Conservation (phyloP, 2,888 invertebrate genomes). For the Acleris literana region DNA sequence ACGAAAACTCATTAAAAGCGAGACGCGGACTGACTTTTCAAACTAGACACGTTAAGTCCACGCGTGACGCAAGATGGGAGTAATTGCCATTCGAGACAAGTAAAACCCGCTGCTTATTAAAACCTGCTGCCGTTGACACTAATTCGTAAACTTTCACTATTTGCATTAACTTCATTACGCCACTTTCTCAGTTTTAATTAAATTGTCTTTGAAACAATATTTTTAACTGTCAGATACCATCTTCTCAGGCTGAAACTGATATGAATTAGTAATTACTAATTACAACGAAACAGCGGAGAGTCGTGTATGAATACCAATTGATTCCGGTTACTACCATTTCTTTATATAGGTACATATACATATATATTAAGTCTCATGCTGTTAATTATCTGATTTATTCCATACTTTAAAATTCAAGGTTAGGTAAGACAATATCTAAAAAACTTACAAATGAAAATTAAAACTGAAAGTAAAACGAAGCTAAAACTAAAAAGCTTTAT, state of each 20-base stretch:
- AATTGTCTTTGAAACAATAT: constrained; percentile 19
- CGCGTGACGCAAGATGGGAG: constrained; percentile 72
- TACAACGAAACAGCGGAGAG: constrained; percentile 42
- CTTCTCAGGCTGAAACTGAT: too few relatives aligned
- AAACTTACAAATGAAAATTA: too few relatives aligned
- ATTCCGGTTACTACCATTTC: too few relatives aligned
- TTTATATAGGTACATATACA: too few relatives aligned
- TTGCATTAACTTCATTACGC: constrained; percentile 38
- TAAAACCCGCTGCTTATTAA: constrained; percentile 72
- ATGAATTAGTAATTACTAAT: too few relatives aligned
- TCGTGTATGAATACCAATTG: constrained; percentile 23
- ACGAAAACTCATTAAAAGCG: constrained; percentile 82
- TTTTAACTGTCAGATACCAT: neutral
- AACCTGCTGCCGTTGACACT: constrained; percentile 68
- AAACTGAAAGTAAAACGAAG: too few relatives aligned
- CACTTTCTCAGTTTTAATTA: constrained; percentile 25
- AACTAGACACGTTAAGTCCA: constrained; percentile 82
- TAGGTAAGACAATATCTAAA: too few relatives aligned
- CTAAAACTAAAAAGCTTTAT: too few relatives aligned
- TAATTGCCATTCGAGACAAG: constrained; percentile 77
- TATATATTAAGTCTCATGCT: too few relatives aligned
- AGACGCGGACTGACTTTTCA: constrained; percentile 81
- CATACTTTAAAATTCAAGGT: too few relatives aligned
- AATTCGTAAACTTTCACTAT: constrained; percentile 66
- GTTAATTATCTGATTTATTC: too few relatives aligned